Conservation (phyloP, 2,888 invertebrate species). For the Anarsia innoxiella region DNA sequence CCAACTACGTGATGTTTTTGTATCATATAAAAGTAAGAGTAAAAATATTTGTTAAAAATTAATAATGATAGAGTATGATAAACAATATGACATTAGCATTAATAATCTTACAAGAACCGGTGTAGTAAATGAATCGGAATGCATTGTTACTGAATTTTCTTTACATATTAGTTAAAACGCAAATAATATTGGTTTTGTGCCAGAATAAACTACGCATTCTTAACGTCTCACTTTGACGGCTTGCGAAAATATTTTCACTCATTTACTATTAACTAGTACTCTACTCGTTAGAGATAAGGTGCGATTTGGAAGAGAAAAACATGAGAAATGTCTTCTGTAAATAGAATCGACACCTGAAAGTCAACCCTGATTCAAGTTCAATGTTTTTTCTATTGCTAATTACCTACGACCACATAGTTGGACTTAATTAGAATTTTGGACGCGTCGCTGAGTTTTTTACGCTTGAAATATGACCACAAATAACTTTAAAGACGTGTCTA, state of each 20-base stretch:
- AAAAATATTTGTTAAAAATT: no score
- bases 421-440: slow-evolving; percentile 39
- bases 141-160: no score
- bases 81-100: no score
- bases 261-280: slow-evolving; percentile 1
- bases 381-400: slow-evolving; percentile 56
- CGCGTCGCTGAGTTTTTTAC: no score
- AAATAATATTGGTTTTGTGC: slow-evolving; percentile 35
- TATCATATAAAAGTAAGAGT: no score
- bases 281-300: slow-evolving; percentile 17
- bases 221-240: slow-evolving; percentile 22
- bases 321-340: background rate
- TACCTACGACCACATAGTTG: slow-evolving; percentile 40
- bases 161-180: slow-evolving; percentile 20
- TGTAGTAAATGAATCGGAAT: no score
- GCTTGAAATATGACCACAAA: no score
- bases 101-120: no score
- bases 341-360: slow-evolving; percentile 23
- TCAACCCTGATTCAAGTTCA: slow-evolving; percentile 50
- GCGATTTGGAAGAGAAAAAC: slow-evolving; percentile 7
- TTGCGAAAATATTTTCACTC: slow-evolving; percentile 22
- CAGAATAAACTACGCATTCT: slow-evolving; percentile 32
- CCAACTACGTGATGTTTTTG: no score
- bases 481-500: no score
- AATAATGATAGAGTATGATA: no score